A percentile compares a stretch with the other conserved stretches of the same genome.
Evolutionary conservation across 2,797 vertebrate genomes (phyloP).

Genomic region (Pygocentrus nattereri): DNA sequence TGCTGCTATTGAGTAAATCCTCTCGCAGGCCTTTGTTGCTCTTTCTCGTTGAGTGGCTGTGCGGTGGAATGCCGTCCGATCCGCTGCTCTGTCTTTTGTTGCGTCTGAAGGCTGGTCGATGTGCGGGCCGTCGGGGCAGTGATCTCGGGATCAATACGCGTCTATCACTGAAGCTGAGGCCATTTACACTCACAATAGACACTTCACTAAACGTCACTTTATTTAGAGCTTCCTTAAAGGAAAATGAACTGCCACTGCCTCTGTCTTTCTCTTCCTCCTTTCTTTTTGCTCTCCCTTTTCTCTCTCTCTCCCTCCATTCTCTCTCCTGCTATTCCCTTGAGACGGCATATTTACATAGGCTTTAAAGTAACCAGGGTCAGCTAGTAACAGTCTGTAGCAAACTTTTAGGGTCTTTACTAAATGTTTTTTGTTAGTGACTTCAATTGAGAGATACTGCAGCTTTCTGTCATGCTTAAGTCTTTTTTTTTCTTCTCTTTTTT

Average conservation of each 20-base stretch:
- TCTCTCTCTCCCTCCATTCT: constrained; percentile 12
- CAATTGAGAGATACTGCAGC: neutral
- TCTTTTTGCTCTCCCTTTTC: constrained; percentile 46
- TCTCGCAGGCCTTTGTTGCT: constrained; percentile 33
- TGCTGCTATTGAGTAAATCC: constrained; percentile 30
- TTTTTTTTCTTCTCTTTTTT: neutral
- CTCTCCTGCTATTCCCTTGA: constrained; percentile 17
- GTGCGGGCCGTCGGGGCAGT: constrained; percentile 75
- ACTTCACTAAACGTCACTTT: constrained; percentile 78
- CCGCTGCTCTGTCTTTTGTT: constrained; percentile 80
- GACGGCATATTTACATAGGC: constrained; percentile 56
- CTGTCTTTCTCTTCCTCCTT: constrained; percentile 62
- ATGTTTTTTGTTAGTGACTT: neutral
- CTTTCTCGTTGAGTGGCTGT: constrained; percentile 54
- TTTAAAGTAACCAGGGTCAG: constrained; percentile 52
- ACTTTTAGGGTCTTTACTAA: constrained; percentile 15
- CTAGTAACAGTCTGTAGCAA: constrained; percentile 25
- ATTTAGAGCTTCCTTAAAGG: constrained; percentile 75
- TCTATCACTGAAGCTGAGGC: constrained; percentile 76
- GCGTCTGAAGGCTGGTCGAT: constrained; percentile 74
- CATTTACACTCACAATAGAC: constrained; percentile 77
- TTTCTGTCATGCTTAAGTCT: neutral
- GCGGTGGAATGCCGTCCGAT: constrained; percentile 71
- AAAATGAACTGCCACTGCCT: constrained; percentile 75
- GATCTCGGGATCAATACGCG: constrained; percentile 83